Conservation (phyloP, 2,113 vertebrate genomes). For the Apistogramma diplotaenia region DNA sequence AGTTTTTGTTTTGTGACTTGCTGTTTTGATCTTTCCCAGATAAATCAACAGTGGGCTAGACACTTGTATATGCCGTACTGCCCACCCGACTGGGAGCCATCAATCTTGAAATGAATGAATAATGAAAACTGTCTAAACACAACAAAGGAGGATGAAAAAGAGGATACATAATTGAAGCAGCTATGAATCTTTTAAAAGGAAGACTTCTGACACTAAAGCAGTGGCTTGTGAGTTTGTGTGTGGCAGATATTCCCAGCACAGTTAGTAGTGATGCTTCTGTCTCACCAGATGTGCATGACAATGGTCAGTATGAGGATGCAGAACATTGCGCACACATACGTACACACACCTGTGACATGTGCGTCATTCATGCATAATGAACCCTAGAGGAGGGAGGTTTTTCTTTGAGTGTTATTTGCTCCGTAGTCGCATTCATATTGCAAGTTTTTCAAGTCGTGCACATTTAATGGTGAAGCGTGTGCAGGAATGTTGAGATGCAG, state of each 20-base stretch:
- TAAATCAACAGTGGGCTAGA: conserved; percentile 50
- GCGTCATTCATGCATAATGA: conserved; percentile 27
- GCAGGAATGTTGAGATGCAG: conserved; percentile 32
- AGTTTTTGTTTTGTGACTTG: conserved; percentile 54
- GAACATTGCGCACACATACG: not conserved
- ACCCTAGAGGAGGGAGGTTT: conserved; percentile 19
- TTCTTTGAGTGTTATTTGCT: conserved; percentile 27
- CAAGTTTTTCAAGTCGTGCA: conserved; percentile 44
- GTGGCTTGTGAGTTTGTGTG: conserved; percentile 58
- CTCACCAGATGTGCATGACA: conserved; percentile 12
- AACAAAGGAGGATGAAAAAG: conserved; percentile 60
- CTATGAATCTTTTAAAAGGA: conserved; percentile 72
- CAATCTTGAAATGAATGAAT: conserved; percentile 67
- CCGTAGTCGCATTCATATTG: conserved; percentile 11
- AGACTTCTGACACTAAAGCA: conserved; percentile 65
- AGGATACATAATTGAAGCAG: conserved; percentile 62
- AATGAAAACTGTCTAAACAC: conserved; percentile 72
- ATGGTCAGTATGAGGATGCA: conserved; percentile 45
- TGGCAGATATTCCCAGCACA: conserved; percentile 41
- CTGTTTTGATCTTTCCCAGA: conserved; percentile 56
- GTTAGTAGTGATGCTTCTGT: conserved; percentile 17
- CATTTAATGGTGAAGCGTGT: conserved; percentile 47
- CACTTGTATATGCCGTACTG: conserved; percentile 43
- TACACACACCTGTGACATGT: conserved; percentile 22
- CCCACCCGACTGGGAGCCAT: conserved; percentile 44